Conservation (phyloP, 2,888 invertebrate species). For the Diachrysia chrysitis region DNA sequence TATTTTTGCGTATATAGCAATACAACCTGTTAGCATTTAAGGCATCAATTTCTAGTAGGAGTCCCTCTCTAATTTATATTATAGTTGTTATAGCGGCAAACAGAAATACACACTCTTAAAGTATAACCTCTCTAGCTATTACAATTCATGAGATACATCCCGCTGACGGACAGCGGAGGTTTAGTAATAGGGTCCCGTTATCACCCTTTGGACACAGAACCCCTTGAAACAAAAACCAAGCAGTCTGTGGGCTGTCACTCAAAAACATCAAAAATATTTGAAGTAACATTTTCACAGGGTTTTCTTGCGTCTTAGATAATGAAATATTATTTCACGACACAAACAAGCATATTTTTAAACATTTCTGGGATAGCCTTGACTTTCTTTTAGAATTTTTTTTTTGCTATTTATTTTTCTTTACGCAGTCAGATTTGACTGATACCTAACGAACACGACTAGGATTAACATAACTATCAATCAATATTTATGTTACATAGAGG, state of each 20-base stretch:
- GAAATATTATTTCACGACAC: not conserved
- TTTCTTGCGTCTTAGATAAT: conserved; percentile 2
- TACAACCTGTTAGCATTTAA: no score
- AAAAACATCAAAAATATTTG: not conserved
- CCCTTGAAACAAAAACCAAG: not conserved
- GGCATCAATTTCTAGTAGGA: no score
- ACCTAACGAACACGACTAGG: not conserved
- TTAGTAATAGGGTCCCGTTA: no score
- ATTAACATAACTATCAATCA: not conserved
- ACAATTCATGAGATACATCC: no score
- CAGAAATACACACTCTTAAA: no score
- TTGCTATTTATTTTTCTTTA: not conserved
- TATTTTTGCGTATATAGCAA: no score
- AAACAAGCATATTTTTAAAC: not conserved
- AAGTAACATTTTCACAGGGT: not conserved
- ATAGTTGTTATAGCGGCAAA: no score
- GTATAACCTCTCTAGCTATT: no score
- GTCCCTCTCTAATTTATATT: no score
- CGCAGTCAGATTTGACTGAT: not conserved
- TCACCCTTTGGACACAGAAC: no score
- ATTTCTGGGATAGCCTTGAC: not conserved
- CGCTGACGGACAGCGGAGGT: no score
- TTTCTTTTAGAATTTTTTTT: not conserved
- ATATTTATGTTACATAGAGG: conserved; percentile 1
- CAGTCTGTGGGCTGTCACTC: not conserved